These are phyloP conservation scores for Standfussiana lucernea DNA, from an alignment of 2,888 invertebrate genomes.

Conservation along the genomic window DNA sequence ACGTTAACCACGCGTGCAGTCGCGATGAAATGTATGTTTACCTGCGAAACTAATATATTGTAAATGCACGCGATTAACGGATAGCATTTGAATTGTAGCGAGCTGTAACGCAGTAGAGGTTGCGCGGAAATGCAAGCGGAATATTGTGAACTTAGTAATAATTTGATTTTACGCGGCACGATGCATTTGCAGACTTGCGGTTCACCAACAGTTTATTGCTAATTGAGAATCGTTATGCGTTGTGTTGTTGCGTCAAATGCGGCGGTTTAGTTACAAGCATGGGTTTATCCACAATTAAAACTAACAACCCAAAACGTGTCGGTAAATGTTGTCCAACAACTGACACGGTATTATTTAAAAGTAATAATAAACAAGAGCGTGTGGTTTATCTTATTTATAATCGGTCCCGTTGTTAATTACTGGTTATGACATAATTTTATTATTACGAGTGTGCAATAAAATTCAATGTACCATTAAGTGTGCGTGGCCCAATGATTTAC, in stretches of 20 bases:
- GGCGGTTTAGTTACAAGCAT: constrained; percentile 31
- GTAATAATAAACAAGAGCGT: constrained; percentile 36
- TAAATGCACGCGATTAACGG: constrained; percentile 67
- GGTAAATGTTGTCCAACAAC: constrained; percentile 26
- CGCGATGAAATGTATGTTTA: constrained; percentile 74
- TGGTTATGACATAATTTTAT: constrained; percentile 83
- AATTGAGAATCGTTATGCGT: constrained; percentile 70
- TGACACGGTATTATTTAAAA: constrained; percentile 37
- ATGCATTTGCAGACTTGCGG: constrained; percentile 73
- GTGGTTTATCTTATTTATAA: constrained; percentile 65
- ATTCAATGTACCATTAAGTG: constrained; percentile 85
- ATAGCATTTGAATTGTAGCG: constrained; percentile 65
- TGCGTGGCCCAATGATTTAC: constrained; percentile 84
- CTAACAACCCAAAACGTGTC: constrained; percentile 27
- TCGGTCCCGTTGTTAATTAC: constrained; percentile 78
- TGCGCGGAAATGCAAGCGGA: constrained; percentile 71
- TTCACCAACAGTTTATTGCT: constrained; percentile 71
- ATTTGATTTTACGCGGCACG: constrained; percentile 71
- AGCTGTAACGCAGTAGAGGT: constrained; percentile 63
- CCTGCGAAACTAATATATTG: constrained; percentile 68
- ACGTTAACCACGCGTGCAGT: constrained; percentile 78
- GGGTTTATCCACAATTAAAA: constrained; percentile 32
- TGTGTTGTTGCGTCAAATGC: constrained; percentile 52
- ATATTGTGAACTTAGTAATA: constrained; percentile 73
- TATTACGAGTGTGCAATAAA: constrained; percentile 83